Conservation (phyloP, 2,888 invertebrate species). For the Cerceris rybyensis region DNA sequence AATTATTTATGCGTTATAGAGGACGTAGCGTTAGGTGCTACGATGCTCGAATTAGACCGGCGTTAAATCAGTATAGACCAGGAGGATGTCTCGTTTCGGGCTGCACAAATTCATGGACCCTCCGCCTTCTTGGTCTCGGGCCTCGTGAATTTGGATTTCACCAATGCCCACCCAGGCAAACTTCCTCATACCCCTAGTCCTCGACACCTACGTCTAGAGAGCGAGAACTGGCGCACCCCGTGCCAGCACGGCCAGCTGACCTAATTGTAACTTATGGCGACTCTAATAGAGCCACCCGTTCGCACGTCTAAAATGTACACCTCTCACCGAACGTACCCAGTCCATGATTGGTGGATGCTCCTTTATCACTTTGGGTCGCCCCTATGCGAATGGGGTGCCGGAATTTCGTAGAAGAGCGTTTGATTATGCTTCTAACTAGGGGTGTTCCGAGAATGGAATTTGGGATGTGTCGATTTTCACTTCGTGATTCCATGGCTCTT, state of each 20-base stretch:
- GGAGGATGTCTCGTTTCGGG: slow-evolving; percentile 31
- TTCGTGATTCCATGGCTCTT: neutral
- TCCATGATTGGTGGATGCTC: slow-evolving; percentile 47
- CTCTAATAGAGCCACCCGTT: slow-evolving; percentile 75
- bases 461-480: neutral
- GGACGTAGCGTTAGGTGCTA: slow-evolving; percentile 51
- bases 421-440: neutral
- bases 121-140: slow-evolving; percentile 25
- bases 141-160: slow-evolving; percentile 22
- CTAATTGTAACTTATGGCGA: slow-evolving; percentile 81
- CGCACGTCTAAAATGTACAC: slow-evolving; percentile 54
- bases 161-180: slow-evolving; percentile 23
- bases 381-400: neutral
- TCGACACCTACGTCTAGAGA: slow-evolving; percentile 68
- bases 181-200: slow-evolving; percentile 49
- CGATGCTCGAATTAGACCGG: slow-evolving; percentile 70
- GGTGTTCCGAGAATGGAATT: neutral
- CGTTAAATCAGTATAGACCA: slow-evolving; percentile 76
- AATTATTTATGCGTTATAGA: slow-evolving; percentile 79
- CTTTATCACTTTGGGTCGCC: slow-evolving; percentile 25
- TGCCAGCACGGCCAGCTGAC: slow-evolving; percentile 69
- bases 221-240: slow-evolving; percentile 72
- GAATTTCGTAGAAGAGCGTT: neutral
- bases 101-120: slow-evolving; percentile 26
- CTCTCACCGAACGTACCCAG: slow-evolving; percentile 36